Evolutionary conservation across 2,797 vertebrate genomes (phyloP).

Genomic region (Silurus aristotelis): DNA sequence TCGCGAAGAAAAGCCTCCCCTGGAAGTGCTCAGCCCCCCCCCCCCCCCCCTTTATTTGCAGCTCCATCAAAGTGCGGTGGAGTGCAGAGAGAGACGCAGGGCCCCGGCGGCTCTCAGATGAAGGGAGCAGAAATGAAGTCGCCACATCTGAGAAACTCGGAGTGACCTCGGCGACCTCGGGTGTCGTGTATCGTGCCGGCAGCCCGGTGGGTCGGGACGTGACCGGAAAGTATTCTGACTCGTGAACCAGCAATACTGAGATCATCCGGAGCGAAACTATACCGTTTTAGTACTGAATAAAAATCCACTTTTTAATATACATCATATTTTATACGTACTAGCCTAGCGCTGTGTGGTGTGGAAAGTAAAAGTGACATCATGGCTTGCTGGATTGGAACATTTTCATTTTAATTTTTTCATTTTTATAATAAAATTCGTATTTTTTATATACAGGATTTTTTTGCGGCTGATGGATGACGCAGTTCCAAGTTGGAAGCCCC

Average conservation of each 20-base stretch:
- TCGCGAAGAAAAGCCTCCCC: background rate
- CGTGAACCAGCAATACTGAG: background rate
- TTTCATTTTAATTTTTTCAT: background rate
- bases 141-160: slow-evolving; percentile 39
- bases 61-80: slow-evolving; percentile 38
- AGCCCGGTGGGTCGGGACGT: slow-evolving; percentile 9
- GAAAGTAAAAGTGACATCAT: background rate
- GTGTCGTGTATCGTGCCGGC: background rate
- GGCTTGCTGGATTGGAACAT: background rate
- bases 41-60: slow-evolving; percentile 35
- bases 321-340: too few relatives aligned
- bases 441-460: too few relatives aligned
- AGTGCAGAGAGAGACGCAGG: slow-evolving; percentile 36
- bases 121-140: slow-evolving; percentile 40
- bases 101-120: slow-evolving; percentile 39
- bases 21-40: background rate
- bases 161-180: slow-evolving; percentile 4
- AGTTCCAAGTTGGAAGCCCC: background rate
- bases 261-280: background rate
- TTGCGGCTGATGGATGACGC: too few relatives aligned
- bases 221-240: slow-evolving; percentile 6
- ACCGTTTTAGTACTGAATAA: background rate
- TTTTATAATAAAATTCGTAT: background rate
- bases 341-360: background rate
- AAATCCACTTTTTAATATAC: background rate